A percentile compares a stretch with the other conserved stretches of the same genome.
phyloP scores from a whole-genome alignment of 1,140 invertebrate genomes.

The Hyposmocoma kahamanoa region DNA sequence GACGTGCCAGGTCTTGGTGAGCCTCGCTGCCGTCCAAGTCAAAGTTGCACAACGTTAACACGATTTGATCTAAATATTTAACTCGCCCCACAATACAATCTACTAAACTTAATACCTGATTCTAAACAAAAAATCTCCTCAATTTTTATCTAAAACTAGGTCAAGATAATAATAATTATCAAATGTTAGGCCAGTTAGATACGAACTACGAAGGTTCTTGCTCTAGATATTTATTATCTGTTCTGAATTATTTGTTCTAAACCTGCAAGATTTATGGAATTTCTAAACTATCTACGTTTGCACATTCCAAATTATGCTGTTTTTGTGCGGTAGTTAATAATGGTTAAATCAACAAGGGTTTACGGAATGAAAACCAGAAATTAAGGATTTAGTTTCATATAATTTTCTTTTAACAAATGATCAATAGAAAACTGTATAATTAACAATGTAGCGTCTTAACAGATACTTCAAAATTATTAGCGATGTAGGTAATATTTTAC shows the following conservation, averaged over 20 bases:
- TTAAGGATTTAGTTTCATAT: constrained; percentile 73
- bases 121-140: too few relatives aligned
- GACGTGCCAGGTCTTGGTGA: constrained; percentile 22
- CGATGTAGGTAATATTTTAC: constrained; percentile 70
- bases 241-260: too few relatives aligned
- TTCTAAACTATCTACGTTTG: too few relatives aligned
- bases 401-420: constrained; percentile 74
- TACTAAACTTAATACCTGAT: neutral
- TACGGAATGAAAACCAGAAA: constrained; percentile 51
- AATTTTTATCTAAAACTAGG: constrained; percentile 46
- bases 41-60: constrained; percentile 39
- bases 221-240: too few relatives aligned
- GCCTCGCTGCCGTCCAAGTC: constrained; percentile 25
- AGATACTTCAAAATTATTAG: constrained; percentile 72
- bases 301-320: too few relatives aligned
- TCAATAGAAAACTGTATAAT: constrained; percentile 74
- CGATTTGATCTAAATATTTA: neutral
- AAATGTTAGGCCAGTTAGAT: too few relatives aligned
- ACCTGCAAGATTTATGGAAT: too few relatives aligned
- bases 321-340: too few relatives aligned
- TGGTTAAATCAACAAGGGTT: too few relatives aligned
- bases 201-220: too few relatives aligned
- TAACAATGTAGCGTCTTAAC: constrained; percentile 73
- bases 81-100: constrained; percentile 2
- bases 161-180: constrained; percentile 63